Conservation (phyloP, 2,888 invertebrate genomes). For the Calameuta filiformis region DNA sequence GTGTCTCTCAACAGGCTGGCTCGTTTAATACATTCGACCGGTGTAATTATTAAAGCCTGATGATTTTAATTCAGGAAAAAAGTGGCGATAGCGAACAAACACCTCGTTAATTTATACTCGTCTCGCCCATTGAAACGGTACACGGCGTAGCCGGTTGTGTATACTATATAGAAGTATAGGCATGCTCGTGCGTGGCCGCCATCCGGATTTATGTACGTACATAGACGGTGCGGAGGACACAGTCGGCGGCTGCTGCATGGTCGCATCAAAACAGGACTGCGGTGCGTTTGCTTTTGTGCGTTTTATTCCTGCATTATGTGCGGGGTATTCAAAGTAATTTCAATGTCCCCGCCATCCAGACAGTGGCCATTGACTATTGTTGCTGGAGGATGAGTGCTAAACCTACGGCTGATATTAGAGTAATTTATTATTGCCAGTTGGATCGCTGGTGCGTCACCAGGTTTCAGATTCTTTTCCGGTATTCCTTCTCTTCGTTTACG, state of each 20-base stretch:
- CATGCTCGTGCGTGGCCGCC: not conserved
- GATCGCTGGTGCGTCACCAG: not conserved
- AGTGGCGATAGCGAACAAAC: conserved; percentile 33
- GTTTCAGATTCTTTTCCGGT: not conserved
- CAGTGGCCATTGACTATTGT: conserved; percentile 15
- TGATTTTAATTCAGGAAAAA: conserved; percentile 36
- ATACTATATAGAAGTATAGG: not conserved
- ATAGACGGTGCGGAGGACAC: not conserved
- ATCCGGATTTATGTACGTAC: not conserved
- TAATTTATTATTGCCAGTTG: conserved; percentile 8
- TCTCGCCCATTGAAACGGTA: conserved; percentile 28
- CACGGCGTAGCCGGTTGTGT: conserved; percentile 2
- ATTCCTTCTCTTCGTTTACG: not conserved
- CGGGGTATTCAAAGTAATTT: conserved; percentile 29
- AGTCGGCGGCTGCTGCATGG: not conserved
- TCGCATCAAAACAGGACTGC: conserved; percentile 8
- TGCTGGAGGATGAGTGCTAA: not conserved
- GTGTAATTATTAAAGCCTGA: conserved; percentile 40
- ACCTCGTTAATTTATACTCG: conserved; percentile 45
- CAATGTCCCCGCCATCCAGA: conserved; percentile 13
- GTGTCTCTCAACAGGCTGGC: conserved; percentile 26
- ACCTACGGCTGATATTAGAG: conserved; percentile 3
- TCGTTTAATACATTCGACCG: conserved; percentile 36
- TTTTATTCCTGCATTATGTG: conserved; percentile 23
- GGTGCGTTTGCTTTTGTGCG: conserved; percentile 17